Base-by-base conservation (phyloP, 1,140 invertebrate species). In the Drosophila prosaltans region DNA sequence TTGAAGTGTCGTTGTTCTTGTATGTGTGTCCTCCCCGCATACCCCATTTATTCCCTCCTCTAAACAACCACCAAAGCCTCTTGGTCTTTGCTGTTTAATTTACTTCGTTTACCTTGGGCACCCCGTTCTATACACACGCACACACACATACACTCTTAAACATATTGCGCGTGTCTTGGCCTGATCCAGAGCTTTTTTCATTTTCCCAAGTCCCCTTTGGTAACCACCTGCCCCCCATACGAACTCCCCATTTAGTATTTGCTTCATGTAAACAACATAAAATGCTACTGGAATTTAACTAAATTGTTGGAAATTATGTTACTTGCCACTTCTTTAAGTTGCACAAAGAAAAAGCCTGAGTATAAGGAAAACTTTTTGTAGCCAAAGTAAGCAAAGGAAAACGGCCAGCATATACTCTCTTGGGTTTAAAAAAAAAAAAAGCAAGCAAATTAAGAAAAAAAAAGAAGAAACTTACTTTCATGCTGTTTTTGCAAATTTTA, bases 251-350 rank as follows among this genome's bases (percentile, higher is more conserved):
- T 45, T 51, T 51, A 60, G 43, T 78, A 70, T 78, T 81, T 72
- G 74, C 59, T 54, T 32, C 51, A 36, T 75, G 83, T 68, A 74
- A 85, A 85, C 79, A 85, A 68, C 58, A 65, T 69, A 68, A 81
- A 86, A 85, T 78, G 65, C 65, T 68, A 69, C 65, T 78, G 68
- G 41, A 86, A 78, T 73, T 78, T 75, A 67, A 69, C 74, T 72
- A 70, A 85, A 85, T 81, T 85, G 82, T 75, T 78, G 64, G 62
- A 78, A 84, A 85, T 85, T 74, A 74, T 80, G 69, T 62, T 72
- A 11, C 60, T 51, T 57, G 45, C 21, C 45, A 26, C 36, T 48
- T 16, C 11, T 70, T 32, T 32, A 24, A 61, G 30, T 51, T n/a
- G 21, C 26, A 24, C 16, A 24, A 8, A 8, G 3, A 5, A 24